Evolutionary conservation across 2,113 vertebrate genomes (phyloP).

Genomic region (Eidolon helvum): DNA sequence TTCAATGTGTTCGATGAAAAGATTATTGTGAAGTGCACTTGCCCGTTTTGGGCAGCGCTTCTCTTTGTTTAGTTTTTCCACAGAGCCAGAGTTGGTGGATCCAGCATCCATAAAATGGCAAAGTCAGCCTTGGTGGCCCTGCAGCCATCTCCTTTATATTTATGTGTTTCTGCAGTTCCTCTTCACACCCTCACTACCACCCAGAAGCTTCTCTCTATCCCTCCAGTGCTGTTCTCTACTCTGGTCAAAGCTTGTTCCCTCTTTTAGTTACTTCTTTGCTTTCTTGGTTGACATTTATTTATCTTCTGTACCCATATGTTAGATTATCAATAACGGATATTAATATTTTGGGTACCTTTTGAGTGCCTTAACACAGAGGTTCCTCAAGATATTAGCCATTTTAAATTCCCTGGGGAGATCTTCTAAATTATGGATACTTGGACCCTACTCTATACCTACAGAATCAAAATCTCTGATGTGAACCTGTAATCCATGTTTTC

Average conservation of each 20-base stretch:
- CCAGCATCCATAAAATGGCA: not conserved
- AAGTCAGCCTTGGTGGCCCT: not conserved
- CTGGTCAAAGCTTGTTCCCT: not conserved
- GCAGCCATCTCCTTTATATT: not conserved
- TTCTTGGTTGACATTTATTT: not conserved
- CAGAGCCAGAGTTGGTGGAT: not conserved
- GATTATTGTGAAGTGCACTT: not conserved
- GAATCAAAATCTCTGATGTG: not conserved
- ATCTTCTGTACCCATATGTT: not conserved
- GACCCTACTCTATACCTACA: not conserved
- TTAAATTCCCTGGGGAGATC: not conserved
- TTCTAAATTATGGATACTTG: not conserved
- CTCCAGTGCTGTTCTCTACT: accelerated
- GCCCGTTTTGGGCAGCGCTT: not conserved
- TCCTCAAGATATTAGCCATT: not conserved
- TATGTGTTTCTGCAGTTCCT: not conserved
- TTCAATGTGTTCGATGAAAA: not conserved
- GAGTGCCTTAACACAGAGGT: not conserved
- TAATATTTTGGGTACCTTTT: not conserved
- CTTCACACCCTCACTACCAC: not conserved
- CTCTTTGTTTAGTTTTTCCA: not conserved
- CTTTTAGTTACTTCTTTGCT: not conserved
- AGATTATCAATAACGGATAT: not conserved
- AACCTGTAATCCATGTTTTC: not conserved
- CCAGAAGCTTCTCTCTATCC: not conserved